These are phyloP conservation scores for Naja naja DNA, from an alignment of 2,113 vertebrate genomes.

Conservation along the genomic window DNA sequence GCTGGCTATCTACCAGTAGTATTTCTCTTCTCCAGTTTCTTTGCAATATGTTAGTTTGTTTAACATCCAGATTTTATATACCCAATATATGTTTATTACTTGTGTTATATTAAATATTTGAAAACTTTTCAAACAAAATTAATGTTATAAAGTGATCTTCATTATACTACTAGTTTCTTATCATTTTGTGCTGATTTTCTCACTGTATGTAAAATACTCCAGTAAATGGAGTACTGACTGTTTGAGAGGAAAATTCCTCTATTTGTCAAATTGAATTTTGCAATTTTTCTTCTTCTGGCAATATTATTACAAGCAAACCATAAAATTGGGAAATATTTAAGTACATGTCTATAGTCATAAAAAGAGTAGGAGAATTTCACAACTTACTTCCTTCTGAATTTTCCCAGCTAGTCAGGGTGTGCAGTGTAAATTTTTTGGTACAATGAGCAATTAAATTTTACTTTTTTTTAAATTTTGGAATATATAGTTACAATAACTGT, in stretches of 20 bases:
- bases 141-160: background rate
- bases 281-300: constrained; percentile 15
- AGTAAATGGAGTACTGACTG: background rate
- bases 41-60: background rate
- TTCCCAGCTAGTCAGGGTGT: constrained; percentile 2
- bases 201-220: background rate
- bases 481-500: background rate
- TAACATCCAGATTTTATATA: background rate
- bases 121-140: background rate
- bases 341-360: background rate
- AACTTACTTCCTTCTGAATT: constrained; percentile 16
- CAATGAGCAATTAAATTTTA: background rate
- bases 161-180: background rate
- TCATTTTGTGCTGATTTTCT: background rate
- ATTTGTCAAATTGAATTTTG: background rate
- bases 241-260: background rate
- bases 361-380: constrained; percentile 48
- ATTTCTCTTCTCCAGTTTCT: background rate
- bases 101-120: background rate
- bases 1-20: background rate
- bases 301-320: constrained; percentile 36
- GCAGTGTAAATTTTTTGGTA: background rate
- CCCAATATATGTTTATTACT: background rate
- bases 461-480: background rate
- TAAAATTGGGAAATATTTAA: constrained; percentile 44